These are phyloP conservation scores for Molanna angustata DNA, from an alignment of 2,888 invertebrate species.

Conservation along the genomic window DNA sequence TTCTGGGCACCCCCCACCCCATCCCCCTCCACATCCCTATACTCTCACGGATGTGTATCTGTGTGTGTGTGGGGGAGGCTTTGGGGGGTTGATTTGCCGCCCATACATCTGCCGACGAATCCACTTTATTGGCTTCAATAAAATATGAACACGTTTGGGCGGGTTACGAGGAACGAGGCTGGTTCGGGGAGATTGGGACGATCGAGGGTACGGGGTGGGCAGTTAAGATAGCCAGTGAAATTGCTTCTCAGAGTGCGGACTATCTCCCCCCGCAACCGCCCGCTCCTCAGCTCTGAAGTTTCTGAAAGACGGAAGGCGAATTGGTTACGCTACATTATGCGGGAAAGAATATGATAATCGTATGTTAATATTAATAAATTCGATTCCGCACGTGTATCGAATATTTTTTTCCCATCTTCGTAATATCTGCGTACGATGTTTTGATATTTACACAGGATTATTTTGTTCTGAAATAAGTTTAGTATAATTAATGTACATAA, in stretches of 20 bases:
- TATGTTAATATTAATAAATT: conserved; percentile 25
- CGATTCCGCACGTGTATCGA: conserved; percentile 4
- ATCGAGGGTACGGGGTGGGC: conserved; percentile 19
- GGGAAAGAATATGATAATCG: conserved; percentile 21
- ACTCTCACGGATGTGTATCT: conserved; percentile 10
- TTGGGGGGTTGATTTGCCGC: conserved; percentile 36
- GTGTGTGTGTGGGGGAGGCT: conserved; percentile 29
- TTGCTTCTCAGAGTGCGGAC: conserved; percentile 33
- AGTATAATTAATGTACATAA: too few relatives aligned
- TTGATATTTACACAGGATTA: too few relatives aligned
- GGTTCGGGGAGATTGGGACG: conserved; percentile 4
- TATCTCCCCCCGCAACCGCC: conserved; percentile 9
- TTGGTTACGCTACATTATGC: conserved; percentile 18
- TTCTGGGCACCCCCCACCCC: conserved; percentile 16
- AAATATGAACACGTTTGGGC: conserved; percentile 60
- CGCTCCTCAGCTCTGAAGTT: conserved; percentile 24
- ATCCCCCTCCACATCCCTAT: conserved; percentile 16
- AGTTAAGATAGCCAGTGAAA: conserved; percentile 34
- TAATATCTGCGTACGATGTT: too few relatives aligned
- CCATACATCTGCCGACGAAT: conserved; percentile 46
- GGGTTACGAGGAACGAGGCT: conserved; percentile 35
- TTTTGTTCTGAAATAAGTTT: too few relatives aligned
- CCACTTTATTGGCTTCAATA: conserved; percentile 60
- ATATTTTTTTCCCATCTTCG: too few relatives aligned
- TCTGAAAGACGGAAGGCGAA: conserved; percentile 20